phyloP scores from a whole-genome alignment of 2,797 vertebrate species.

The Philypnodon macrostomus region DNA sequence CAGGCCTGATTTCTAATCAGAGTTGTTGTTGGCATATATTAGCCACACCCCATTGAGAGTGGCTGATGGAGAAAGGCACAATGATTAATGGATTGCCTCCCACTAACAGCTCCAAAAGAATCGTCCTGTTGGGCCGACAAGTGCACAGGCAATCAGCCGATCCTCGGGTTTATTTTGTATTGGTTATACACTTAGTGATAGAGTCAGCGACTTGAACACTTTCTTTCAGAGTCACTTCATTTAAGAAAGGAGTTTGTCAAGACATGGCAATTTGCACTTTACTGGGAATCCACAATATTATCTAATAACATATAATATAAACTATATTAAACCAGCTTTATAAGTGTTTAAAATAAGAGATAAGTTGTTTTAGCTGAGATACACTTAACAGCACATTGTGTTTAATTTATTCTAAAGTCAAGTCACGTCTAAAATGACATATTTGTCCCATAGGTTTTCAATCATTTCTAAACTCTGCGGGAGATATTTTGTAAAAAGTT shows the following conservation, averaged over 20 bases:
- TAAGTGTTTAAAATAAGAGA: no score
- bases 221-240: neutral
- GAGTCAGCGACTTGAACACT: neutral
- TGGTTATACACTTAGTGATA: neutral
- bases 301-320: no score
- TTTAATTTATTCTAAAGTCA: no score
- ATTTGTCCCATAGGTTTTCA: no score
- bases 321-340: no score
- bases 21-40: slow-evolving; percentile 28
- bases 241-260: neutral
- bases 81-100: slow-evolving; percentile 27
- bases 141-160: slow-evolving; percentile 8
- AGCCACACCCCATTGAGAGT: slow-evolving; percentile 18
- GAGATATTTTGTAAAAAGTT: neutral
- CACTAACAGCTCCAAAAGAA: slow-evolving; percentile 13
- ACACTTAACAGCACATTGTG: no score
- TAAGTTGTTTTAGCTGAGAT: no score
- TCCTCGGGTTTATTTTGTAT: slow-evolving; percentile 4
- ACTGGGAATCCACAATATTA: no score
- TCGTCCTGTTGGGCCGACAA: slow-evolving; percentile 5
- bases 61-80: slow-evolving; percentile 8
- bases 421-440: no score
- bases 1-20: slow-evolving; percentile 21
- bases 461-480: no score
- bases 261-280: neutral